phyloP scores from a whole-genome alignment of 2,113 vertebrate species.

The Puffinus mauretanicus region DNA sequence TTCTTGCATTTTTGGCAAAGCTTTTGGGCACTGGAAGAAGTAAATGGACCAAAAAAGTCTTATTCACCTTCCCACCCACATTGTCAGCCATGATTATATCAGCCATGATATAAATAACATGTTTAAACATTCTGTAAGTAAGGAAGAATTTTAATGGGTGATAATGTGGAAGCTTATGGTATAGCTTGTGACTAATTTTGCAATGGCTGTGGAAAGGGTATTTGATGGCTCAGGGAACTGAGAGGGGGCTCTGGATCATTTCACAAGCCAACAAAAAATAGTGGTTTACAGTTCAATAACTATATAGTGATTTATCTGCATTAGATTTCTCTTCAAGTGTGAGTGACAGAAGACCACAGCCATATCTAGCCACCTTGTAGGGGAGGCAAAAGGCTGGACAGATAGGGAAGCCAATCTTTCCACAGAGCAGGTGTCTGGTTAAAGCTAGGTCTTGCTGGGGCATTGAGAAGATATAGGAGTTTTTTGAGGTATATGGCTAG shows the following conservation, averaged over 20 bases:
- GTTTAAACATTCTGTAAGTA: conserved; percentile 54
- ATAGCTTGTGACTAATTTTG: background rate
- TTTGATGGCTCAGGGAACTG: background rate
- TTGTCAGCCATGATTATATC: conserved; percentile 37
- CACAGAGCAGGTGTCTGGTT: background rate
- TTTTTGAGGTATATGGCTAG: background rate
- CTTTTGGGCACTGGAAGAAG: conserved; percentile 16
- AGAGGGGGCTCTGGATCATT: background rate
- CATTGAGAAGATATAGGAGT: background rate
- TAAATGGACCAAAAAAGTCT: conserved; percentile 48
- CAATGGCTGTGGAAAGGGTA: background rate
- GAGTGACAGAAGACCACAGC: background rate
- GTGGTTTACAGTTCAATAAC: background rate
- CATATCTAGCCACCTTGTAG: background rate
- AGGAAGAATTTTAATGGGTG: conserved; percentile 54
- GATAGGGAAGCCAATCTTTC: background rate
- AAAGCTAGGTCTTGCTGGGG: background rate
- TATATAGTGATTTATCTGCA: background rate
- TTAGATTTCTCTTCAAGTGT: background rate
- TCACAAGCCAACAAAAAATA: background rate
- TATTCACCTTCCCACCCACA: conserved; percentile 52
- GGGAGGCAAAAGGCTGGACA: background rate
- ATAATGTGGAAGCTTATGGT: conserved; percentile 28
- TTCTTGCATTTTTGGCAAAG: conserved; percentile 46
- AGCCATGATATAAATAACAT: conserved; percentile 21